phyloP scores from a whole-genome alignment of 92 coral and sea anemone genomes.

The Desmophyllum pertusum region DNA sequence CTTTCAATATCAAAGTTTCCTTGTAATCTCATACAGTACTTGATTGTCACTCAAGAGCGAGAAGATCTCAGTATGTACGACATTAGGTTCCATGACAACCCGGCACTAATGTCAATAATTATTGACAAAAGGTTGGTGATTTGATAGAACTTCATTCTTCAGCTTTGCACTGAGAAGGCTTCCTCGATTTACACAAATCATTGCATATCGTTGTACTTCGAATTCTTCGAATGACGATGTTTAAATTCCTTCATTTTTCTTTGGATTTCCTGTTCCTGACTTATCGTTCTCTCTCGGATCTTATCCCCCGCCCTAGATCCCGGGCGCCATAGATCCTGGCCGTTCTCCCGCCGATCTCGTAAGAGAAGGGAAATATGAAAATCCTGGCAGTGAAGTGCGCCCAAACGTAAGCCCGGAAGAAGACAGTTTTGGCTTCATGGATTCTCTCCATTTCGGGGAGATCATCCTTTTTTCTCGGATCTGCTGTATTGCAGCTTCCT shows the following conservation, averaged over 20 bases:
- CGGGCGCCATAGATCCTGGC: neutral
- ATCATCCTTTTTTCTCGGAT: slow-evolving; percentile 23
- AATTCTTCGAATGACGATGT: slow-evolving; percentile 33
- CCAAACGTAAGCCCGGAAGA: neutral
- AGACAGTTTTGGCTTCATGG: neutral
- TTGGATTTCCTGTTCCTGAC: slow-evolving; percentile 15
- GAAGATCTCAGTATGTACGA: neutral
- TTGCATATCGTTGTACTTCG: neutral
- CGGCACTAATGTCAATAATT: neutral
- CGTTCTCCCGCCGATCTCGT: neutral
- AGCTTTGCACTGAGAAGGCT: neutral
- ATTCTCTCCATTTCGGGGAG: neutral
- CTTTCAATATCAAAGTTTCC: neutral
- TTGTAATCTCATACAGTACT: neutral
- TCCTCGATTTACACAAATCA: neutral
- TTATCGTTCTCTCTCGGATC: neutral
- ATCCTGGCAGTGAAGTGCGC: slow-evolving; percentile 1
- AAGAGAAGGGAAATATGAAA: slow-evolving; percentile 25
- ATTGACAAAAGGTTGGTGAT: neutral
- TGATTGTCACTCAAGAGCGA: neutral
- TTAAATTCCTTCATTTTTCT: slow-evolving; percentile 35
- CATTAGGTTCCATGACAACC: neutral
- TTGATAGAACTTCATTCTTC: neutral
- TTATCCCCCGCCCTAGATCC: neutral
- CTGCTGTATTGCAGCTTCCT: slow-evolving; percentile 38